These are phyloP conservation scores for Sycobia sp. DNA, from an alignment of 1,140 invertebrate species.

Conservation along the genomic window DNA sequence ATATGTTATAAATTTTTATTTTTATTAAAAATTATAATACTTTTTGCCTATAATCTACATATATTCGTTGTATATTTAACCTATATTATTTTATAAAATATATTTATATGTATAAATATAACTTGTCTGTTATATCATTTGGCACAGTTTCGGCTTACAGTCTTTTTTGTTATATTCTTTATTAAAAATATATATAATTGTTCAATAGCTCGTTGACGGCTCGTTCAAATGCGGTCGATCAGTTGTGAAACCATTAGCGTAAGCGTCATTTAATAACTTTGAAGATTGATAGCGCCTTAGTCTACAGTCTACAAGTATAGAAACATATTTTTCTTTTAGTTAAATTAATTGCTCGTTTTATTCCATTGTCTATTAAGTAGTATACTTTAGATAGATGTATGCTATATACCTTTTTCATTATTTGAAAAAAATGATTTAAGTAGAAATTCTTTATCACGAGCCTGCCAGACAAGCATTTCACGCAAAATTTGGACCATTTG, in stretches of 20 bases:
- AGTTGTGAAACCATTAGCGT: neutral
- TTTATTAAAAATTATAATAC: too few species aligned
- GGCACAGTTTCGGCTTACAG: slow-evolving; percentile 25
- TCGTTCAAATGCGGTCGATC: neutral
- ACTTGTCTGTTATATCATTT: slow-evolving; percentile 21
- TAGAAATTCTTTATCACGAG: slow-evolving; percentile 78
- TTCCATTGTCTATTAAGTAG: too few species aligned
- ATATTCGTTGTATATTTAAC: too few species aligned
- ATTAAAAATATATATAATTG: slow-evolving; percentile 8
- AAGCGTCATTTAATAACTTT: neutral
- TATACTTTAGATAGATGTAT: too few species aligned
- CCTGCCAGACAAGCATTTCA: slow-evolving; percentile 72
- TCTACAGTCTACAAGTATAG: slow-evolving; percentile 7
- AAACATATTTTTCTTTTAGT: neutral
- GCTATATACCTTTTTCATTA: neutral
- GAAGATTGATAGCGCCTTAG: slow-evolving; percentile 2
- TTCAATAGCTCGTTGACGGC: slow-evolving; percentile 23
- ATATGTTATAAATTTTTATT: too few species aligned
- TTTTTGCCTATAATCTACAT: too few species aligned
- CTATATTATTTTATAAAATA: slow-evolving; percentile 2
- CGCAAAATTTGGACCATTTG: slow-evolving; percentile 70
- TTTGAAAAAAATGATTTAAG: slow-evolving; percentile 59
- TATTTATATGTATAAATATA: slow-evolving; percentile 14
- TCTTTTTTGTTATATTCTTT: slow-evolving; percentile 25
- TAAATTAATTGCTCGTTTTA: neutral